Evolutionary conservation across 2,888 invertebrate genomes (phyloP), one percentile per base, ranked within the genome.

Genomic region (Candidula unifasciata): DNA sequence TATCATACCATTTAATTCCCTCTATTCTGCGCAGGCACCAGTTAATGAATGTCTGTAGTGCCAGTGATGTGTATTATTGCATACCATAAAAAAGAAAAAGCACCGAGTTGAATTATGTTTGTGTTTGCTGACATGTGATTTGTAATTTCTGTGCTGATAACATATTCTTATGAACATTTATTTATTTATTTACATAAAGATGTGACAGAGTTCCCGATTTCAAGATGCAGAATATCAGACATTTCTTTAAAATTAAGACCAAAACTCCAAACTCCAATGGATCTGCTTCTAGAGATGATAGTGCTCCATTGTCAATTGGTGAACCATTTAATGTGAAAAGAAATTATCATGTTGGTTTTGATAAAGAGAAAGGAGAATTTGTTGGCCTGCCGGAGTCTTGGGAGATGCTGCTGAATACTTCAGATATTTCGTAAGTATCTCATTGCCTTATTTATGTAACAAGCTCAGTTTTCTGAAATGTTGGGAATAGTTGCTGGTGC

Each of bases 291-390:
- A 85, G 77, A 3, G 86, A 83, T 24, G 86, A 86, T 30, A 84
- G 60, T 16, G 87, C 85, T 6, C 85, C 85, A 10, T 89, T 91
- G 90, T 91, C 96, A 88, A 97, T 97, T 87, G 97, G 97, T 3
- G 95, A 95, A 89, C 98, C 98, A 2, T 97, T 97, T 18, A 96
- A 97, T 92, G 97, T 98, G 30, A 96, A 96, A 88, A 96, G 97
- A 90, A 95, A 97, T 90, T 96, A 97, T 33, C 83, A 83, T 81
- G 85, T 85, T 60, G 85, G 85, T 33, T 85, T 85, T 77, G 77
- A 85, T 33, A 74, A 74, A 69, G 85, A 77, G 21, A 87, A 86
- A 44, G 97, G 98, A 0, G 95, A 96, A 93, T 94, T 98, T 89
- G 96, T 96, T 90, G 98, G 98, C 0, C 94, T 98, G 73, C 98